A percentile compares a stretch with the other conserved stretches of the same genome.
These are phyloP conservation scores for Argopecten irradians DNA, from an alignment of 1,140 invertebrate genomes.

Conservation along the genomic window DNA sequence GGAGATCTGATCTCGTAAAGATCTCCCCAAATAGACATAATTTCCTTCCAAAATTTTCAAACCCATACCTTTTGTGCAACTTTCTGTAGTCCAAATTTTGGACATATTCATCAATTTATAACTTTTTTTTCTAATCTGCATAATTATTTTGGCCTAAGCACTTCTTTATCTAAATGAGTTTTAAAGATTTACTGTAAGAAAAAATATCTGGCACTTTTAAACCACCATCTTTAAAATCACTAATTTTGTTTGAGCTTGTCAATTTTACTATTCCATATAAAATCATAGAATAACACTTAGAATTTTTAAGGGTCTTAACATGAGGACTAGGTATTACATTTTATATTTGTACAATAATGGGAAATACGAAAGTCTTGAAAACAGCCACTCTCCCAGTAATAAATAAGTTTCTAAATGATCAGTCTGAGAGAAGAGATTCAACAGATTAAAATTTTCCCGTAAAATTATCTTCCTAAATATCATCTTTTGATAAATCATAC, in stretches of 20 bases:
- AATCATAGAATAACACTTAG: background rate
- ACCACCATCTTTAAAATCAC: background rate
- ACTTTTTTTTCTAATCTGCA: background rate
- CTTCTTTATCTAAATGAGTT: slow-evolving; percentile 2
- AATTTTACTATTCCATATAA: slow-evolving; percentile 25
- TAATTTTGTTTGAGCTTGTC: background rate
- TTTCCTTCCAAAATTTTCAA: no score
- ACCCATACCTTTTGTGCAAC: no score
- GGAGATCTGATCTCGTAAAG: no score
- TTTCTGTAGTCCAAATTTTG: background rate
- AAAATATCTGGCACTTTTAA: background rate
- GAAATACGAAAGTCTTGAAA: background rate
- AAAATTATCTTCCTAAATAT: background rate
- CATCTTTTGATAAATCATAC: background rate
- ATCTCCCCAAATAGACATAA: no score
- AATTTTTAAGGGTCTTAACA: background rate
- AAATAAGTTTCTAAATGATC: background rate
- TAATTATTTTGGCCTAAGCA: background rate
- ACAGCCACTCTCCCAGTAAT: background rate
- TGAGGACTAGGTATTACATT: background rate
- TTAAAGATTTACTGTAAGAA: slow-evolving; percentile 18
- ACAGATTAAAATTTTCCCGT: background rate
- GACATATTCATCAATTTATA: background rate
- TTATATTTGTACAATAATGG: slow-evolving; percentile 27
- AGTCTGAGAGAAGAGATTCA: background rate